These are phyloP conservation scores for Mamestra configurata DNA, from an alignment of 1,140 invertebrate genomes.

Conservation along the genomic window DNA sequence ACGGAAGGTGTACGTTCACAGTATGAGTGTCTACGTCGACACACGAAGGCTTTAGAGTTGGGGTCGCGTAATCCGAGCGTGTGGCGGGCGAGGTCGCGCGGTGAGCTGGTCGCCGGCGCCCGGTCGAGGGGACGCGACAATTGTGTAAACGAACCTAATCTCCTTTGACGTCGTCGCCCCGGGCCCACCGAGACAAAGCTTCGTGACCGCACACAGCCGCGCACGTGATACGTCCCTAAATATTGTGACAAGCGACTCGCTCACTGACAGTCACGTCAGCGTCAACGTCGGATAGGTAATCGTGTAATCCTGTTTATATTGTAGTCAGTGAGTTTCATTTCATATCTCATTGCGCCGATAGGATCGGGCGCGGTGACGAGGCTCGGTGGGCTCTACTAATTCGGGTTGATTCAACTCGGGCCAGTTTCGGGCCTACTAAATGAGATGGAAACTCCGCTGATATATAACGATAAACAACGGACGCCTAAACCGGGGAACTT, in stretches of 20 bases:
- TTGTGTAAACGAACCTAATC: conserved; percentile 82
- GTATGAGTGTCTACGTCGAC: conserved; percentile 30
- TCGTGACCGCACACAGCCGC: conserved; percentile 57
- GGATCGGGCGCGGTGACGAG: conserved; percentile 57
- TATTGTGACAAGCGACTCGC: conserved; percentile 50
- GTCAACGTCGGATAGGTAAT: conserved; percentile 49
- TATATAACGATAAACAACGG: conserved; percentile 63
- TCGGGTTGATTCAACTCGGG: conserved; percentile 56
- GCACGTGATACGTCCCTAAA: conserved; percentile 47
- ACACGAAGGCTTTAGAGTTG: conserved; percentile 49
- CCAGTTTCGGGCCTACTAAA: conserved; percentile 59
- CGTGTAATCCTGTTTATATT: conserved; percentile 58
- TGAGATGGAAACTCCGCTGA: conserved; percentile 75
- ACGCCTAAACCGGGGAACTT: conserved; percentile 27
- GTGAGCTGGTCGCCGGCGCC: conserved; percentile 32
- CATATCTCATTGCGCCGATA: conserved; percentile 73
- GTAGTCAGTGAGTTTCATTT: conserved; percentile 66
- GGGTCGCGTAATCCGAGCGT: conserved; percentile 62
- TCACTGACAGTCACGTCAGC: conserved; percentile 2
- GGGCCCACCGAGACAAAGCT: conserved; percentile 56
- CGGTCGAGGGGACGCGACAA: conserved; percentile 56
- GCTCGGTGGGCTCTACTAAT: conserved; percentile 53
- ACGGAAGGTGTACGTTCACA: conserved; percentile 24
- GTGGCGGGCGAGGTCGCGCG: conserved; percentile 51
- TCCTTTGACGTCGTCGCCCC: conserved; percentile 77